These are phyloP conservation scores for Thysanoteuthis rhombus DNA, from an alignment of 2,888 invertebrate genomes.

Conservation along the genomic window DNA sequence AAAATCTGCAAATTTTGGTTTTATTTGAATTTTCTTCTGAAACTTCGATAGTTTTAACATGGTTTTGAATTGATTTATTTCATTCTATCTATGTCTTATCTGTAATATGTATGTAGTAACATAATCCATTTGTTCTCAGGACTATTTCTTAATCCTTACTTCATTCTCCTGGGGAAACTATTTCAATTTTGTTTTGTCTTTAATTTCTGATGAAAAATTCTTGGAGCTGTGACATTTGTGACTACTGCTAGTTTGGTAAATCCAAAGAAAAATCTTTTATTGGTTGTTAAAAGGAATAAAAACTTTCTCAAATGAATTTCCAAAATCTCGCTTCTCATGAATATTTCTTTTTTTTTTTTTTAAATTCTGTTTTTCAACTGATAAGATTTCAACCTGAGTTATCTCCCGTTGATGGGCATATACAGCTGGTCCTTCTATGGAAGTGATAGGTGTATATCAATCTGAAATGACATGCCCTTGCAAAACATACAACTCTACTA, in stretches of 20 bases:
- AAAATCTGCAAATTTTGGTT: too few species aligned
- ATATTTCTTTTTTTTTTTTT: neutral
- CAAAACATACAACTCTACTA: neutral
- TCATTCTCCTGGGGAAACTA: too few species aligned
- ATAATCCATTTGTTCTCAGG: too few species aligned
- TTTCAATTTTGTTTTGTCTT: neutral
- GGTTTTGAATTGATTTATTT: neutral
- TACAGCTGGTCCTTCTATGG: neutral
- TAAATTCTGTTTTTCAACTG: neutral
- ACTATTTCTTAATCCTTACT: too few species aligned
- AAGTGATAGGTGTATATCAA: neutral
- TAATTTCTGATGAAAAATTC: neutral
- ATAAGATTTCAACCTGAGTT: neutral
- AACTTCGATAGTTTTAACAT: neutral
- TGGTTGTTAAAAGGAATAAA: neutral
- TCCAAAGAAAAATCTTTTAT: neutral
- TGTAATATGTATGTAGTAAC: too few species aligned
- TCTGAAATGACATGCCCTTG: neutral
- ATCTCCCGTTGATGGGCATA: neutral
- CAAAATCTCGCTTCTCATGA: neutral
- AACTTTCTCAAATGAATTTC: neutral
- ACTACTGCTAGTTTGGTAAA: neutral
- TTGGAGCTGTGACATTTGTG: neutral
- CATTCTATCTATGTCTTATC: too few species aligned
- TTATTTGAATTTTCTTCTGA: neutral